Conservation (phyloP, 1,140 invertebrate species). For the Drosophila varians region DNA sequence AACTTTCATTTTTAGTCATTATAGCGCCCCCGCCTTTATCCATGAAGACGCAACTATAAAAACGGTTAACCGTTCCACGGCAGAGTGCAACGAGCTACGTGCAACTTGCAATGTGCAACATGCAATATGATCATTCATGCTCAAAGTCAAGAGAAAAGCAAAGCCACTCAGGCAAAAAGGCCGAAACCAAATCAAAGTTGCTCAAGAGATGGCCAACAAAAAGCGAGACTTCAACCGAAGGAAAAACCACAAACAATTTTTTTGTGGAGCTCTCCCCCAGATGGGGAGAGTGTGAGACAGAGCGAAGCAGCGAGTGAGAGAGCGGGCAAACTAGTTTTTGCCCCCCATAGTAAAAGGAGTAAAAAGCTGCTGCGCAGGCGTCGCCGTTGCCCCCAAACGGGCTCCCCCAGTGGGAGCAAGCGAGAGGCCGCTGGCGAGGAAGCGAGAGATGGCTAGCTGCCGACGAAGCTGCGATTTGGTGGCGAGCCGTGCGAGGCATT, state of each 20-base stretch:
- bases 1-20: slow-evolving; percentile 51
- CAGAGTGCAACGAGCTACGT: slow-evolving; percentile 2
- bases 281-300: slow-evolving; percentile 12
- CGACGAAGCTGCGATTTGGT: slow-evolving; percentile 72
- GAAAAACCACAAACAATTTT: slow-evolving; percentile 81
- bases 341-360: slow-evolving; percentile 52
- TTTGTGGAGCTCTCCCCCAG: slow-evolving; percentile 16
- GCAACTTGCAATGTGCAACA: slow-evolving; percentile 21
- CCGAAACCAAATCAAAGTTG: slow-evolving; percentile 72
- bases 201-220: slow-evolving; percentile 56
- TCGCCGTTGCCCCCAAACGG: slow-evolving; percentile 42
- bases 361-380: slow-evolving; percentile 75
- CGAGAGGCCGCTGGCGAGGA: slow-evolving; percentile 19
- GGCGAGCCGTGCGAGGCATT: slow-evolving; percentile 75
- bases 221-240: slow-evolving; percentile 18
- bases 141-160: slow-evolving; percentile 60
- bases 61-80: slow-evolving; percentile 1
- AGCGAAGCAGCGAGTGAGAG: slow-evolving; percentile 15
- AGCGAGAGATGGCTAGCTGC: slow-evolving; percentile 29
- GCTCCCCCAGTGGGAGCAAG: slow-evolving; percentile 44
- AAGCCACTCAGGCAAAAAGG: slow-evolving; percentile 69
- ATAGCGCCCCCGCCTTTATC: slow-evolving; percentile 33
- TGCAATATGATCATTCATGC: slow-evolving; percentile 62
- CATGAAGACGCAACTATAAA: slow-evolving; percentile 44
- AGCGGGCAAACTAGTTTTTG: slow-evolving; percentile 33